Conservation (phyloP, 2,888 invertebrate species). For the Venustoraphidia nigricollis region DNA sequence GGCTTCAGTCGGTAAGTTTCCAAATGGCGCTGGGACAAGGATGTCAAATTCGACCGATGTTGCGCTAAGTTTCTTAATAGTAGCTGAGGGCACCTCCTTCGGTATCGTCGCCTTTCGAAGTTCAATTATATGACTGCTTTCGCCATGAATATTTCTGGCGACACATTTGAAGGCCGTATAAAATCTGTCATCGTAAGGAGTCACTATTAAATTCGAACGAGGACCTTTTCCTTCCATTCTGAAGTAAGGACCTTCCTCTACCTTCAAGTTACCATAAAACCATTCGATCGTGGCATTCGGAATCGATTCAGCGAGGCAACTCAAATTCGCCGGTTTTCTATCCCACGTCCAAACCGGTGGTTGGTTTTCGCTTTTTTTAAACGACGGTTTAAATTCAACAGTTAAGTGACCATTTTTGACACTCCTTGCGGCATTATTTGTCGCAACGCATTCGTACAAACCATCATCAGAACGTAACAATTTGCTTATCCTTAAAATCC, state of each 20-base stretch:
- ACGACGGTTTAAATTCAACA: constrained; percentile 69
- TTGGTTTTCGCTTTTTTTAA: constrained; percentile 50
- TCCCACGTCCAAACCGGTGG: constrained; percentile 77
- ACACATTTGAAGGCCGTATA: constrained; percentile 69
- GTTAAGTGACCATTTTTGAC: constrained; percentile 68
- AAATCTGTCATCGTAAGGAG: constrained; percentile 45
- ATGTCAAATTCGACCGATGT: constrained; percentile 73
- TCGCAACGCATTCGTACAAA: constrained; percentile 73
- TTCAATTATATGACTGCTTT: constrained; percentile 47
- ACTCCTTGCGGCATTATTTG: constrained; percentile 61
- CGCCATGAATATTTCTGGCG: constrained; percentile 63
- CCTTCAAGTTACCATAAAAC: constrained; percentile 35
- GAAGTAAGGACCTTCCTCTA: constrained; percentile 33
- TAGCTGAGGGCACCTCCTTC: constrained; percentile 44
- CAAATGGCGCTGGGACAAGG: constrained; percentile 54
- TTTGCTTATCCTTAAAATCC: constrained; percentile 49
- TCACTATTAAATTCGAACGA: constrained; percentile 52
- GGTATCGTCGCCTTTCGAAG: constrained; percentile 62
- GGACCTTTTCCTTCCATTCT: constrained; percentile 52
- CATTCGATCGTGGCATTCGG: constrained; percentile 87
- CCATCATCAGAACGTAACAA: constrained; percentile 66
- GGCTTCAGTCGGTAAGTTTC: constrained; percentile 59
- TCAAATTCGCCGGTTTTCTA: constrained; percentile 62
- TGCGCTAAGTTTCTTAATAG: constrained; percentile 56
- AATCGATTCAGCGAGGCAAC: constrained; percentile 71